A percentile compares a stretch with the other conserved stretches of the same genome.
Conservation (phyloP, 1,140 invertebrate species). For the Drosophila elegans region DNA sequence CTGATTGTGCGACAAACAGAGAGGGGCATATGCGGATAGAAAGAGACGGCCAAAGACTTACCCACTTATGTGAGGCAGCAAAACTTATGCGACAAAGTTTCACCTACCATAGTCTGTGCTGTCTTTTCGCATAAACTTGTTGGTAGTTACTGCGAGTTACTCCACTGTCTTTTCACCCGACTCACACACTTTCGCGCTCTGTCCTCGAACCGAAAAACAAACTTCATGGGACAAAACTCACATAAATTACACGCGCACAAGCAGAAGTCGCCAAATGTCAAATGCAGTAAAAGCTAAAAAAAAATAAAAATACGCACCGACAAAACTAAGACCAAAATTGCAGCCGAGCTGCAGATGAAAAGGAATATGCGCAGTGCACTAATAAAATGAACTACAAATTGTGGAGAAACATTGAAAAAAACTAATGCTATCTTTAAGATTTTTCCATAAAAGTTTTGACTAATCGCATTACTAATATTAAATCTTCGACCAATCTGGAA, state of each 20-base stretch:
- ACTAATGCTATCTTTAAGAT: background rate
- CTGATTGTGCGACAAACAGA: slow-evolving; percentile 55
- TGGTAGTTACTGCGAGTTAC: slow-evolving; percentile 58
- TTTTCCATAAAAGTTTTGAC: too few species aligned
- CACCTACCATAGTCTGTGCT: slow-evolving; percentile 41
- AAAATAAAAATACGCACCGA: slow-evolving; percentile 23
- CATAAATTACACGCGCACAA: slow-evolving; percentile 74
- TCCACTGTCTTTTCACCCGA: slow-evolving; percentile 12
- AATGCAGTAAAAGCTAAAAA: slow-evolving; percentile 64
- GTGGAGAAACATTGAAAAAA: slow-evolving; percentile 1
- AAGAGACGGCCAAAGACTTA: slow-evolving; percentile 31
- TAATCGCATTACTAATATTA: too few species aligned
- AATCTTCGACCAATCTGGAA: too few species aligned
- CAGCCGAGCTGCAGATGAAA: slow-evolving; percentile 33
- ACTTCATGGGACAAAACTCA: slow-evolving; percentile 70
- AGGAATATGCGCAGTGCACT: slow-evolving; percentile 1
- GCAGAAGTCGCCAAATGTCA: slow-evolving; percentile 80
- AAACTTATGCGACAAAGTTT: slow-evolving; percentile 76
- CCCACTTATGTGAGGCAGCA: slow-evolving; percentile 68
- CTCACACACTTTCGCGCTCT: slow-evolving; percentile 19
- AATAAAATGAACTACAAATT: background rate
- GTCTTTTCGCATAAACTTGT: slow-evolving; percentile 73
- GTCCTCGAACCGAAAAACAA: slow-evolving; percentile 62
- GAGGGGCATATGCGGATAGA: slow-evolving; percentile 6
- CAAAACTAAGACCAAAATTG: slow-evolving; percentile 59